A percentile compares a stretch with the other conserved stretches of the same genome.
phyloP scores from a whole-genome alignment of 2,888 invertebrate species.

The Nezara viridula region DNA sequence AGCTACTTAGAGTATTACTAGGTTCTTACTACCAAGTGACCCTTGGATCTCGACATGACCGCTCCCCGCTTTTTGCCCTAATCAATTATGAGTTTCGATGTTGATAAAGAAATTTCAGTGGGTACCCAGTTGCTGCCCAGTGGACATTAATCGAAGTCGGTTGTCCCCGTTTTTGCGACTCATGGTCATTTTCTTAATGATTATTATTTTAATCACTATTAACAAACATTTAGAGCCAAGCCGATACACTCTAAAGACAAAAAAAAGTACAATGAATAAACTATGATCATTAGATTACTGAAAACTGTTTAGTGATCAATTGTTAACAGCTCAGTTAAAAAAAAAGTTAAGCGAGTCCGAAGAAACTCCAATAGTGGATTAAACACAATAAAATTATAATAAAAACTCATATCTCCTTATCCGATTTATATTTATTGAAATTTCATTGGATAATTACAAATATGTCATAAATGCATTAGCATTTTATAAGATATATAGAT shows the following conservation, averaged over 20 bases:
- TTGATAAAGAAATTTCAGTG: slow-evolving; percentile 1
- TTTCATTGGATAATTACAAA: no score
- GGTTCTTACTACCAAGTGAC: neutral
- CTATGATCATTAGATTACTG: neutral
- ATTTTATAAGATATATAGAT: no score
- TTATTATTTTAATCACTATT: slow-evolving; percentile 5
- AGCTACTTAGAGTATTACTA: neutral
- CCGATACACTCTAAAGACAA: neutral
- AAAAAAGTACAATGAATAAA: neutral
- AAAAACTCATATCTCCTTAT: no score
- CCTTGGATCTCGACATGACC: neutral
- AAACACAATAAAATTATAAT: no score
- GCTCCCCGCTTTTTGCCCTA: neutral
- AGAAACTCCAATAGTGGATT: no score
- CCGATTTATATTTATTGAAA: no score
- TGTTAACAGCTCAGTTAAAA: no score
- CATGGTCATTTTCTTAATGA: neutral
- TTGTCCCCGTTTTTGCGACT: neutral
- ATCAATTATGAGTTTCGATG: slow-evolving; percentile 19
- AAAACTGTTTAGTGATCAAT: no score
- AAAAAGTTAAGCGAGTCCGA: no score
- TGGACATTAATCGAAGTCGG: slow-evolving; percentile 1
- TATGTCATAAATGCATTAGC: no score
- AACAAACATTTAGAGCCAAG: neutral
- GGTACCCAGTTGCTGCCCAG: neutral